A percentile compares a stretch with the other conserved stretches of the same genome.
Evolutionary conservation across 2,888 invertebrate genomes (phyloP).

Genomic region (Drosophila incognita): DNA sequence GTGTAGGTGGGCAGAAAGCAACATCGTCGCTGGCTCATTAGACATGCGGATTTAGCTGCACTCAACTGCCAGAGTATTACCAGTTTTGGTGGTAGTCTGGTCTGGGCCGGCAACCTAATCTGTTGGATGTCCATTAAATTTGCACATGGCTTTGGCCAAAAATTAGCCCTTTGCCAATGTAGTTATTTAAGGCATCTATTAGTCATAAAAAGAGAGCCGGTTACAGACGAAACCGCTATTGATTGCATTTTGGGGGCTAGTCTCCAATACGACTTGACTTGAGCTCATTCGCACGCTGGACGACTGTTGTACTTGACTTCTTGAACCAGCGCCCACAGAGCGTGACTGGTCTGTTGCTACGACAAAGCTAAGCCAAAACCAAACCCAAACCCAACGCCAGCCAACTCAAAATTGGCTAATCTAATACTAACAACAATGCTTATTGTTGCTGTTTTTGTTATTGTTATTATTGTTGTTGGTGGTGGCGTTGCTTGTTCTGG

Average conservation of each 20-base stretch:
- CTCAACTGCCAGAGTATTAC: neutral
- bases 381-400: conserved; percentile 41
- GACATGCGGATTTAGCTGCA: conserved; percentile 46
- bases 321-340: conserved; percentile 80
- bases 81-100: conserved; percentile 3
- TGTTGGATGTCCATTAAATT: conserved; percentile 59
- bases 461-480: conserved; percentile 15
- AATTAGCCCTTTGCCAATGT: conserved; percentile 63
- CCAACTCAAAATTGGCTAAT: conserved; percentile 56
- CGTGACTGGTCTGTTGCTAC: conserved; percentile 68
- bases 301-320: conserved; percentile 75
- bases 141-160: conserved; percentile 66
- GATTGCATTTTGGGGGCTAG: conserved; percentile 42
- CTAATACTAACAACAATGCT: conserved; percentile 65
- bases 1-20: neutral
- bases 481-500: conserved; percentile 57
- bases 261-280: conserved; percentile 1
- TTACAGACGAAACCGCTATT: conserved; percentile 19
- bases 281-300: conserved; percentile 74
- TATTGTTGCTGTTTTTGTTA: conserved; percentile 33
- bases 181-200: conserved; percentile 76
- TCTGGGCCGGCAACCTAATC: conserved; percentile 61
- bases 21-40: conserved; percentile 57
- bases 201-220: conserved; percentile 68
- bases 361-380: conserved; percentile 27